Evolutionary conservation across 2,797 vertebrate species (phyloP).

Genomic region (Morus bassanus): DNA sequence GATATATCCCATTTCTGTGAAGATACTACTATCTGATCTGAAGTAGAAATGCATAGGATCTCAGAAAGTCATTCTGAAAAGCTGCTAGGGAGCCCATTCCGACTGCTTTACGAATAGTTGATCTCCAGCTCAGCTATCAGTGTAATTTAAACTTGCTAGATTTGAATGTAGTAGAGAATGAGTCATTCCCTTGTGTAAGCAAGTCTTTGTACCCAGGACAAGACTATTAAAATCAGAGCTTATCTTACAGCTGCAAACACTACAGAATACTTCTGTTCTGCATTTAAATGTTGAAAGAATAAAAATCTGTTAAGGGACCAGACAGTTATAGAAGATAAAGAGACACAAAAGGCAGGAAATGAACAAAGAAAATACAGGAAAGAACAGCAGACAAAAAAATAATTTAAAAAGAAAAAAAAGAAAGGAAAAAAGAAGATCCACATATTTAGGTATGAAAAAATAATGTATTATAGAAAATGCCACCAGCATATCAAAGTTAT

Average conservation of each 20-base stretch:
- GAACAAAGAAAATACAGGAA: not conserved
- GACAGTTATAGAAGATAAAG: not conserved
- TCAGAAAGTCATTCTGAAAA: not conserved
- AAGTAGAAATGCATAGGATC: not conserved
- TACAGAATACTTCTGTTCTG: not conserved
- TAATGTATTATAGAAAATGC: not conserved
- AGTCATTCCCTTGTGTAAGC: slow-evolving; percentile 13
- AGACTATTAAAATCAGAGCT: slow-evolving; percentile 30
- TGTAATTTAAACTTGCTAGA: not conserved
- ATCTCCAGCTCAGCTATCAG: not conserved
- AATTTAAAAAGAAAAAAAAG: not conserved
- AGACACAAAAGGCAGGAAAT: slow-evolving; percentile 2
- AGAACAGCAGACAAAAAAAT: not conserved
- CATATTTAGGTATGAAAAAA: not conserved
- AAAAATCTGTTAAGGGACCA: not conserved
- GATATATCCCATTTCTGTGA: not conserved
- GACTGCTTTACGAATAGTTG: not conserved
- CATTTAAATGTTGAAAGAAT: not conserved
- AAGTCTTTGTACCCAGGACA: not conserved
- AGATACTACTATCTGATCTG: not conserved
- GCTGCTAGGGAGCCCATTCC: not conserved
- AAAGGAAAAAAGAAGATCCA: not conserved
- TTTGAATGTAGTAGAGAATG: not conserved
- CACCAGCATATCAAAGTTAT: not conserved
- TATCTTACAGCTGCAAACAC: slow-evolving; percentile 4